phyloP scores from a whole-genome alignment of 2,888 invertebrate genomes.

The Sclerodermus sp. region DNA sequence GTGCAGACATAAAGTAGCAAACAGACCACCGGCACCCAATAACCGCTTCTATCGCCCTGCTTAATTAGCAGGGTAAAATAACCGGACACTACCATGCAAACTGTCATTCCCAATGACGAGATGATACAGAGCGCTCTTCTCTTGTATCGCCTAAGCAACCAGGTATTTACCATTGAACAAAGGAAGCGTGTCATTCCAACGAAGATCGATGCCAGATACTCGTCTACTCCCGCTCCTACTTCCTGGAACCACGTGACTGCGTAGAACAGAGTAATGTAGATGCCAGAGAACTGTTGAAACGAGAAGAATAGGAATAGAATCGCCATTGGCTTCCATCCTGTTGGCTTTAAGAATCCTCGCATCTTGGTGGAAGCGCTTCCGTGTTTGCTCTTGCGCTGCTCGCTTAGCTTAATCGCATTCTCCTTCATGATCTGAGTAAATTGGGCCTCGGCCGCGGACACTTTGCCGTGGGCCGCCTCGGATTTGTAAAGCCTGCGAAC shows the following conservation, averaged over 20 bases:
- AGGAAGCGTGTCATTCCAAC: conserved; percentile 63
- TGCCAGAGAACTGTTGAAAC: conserved; percentile 66
- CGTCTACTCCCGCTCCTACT: conserved; percentile 60
- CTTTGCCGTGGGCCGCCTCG: conserved; percentile 37
- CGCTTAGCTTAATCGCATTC: conserved; percentile 59
- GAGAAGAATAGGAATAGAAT: conserved; percentile 62
- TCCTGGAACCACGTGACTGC: conserved; percentile 65
- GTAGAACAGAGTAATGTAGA: conserved; percentile 66
- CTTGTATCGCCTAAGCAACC: conserved; percentile 60
- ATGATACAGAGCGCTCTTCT: conserved; percentile 61
- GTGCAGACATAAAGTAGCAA: conserved; percentile 63
- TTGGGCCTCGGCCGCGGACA: conserved; percentile 59
- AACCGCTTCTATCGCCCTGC: conserved; percentile 35
- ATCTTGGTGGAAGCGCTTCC: conserved; percentile 49
- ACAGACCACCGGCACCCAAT: conserved; percentile 60
- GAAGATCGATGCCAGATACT: conserved; percentile 62
- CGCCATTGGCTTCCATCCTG: conserved; percentile 64
- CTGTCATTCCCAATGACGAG: conserved; percentile 62
- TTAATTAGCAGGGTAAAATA: conserved; percentile 60
- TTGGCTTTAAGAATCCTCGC: conserved; percentile 60
- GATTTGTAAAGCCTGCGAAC: conserved; percentile 41
- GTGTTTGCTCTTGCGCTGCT: conserved; percentile 52
- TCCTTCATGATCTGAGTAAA: conserved; percentile 61
- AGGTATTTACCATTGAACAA: conserved; percentile 64
- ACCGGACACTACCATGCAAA: conserved; percentile 64